Evolutionary conservation across 2,113 vertebrate species (phyloP).

Genomic region (Microtus oregoni): DNA sequence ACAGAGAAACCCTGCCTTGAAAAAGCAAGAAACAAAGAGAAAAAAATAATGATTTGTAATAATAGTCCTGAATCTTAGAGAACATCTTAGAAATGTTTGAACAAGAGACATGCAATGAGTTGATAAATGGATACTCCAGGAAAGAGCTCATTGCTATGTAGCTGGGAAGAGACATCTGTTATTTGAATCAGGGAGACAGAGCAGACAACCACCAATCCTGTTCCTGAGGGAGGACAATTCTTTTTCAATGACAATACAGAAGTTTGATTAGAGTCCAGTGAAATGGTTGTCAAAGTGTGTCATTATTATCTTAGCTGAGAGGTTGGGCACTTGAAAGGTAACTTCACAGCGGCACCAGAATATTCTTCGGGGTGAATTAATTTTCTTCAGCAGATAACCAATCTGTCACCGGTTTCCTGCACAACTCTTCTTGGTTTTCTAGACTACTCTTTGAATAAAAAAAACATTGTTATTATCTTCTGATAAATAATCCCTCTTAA

Average conservation of each 20-base stretch:
- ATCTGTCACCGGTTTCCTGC: not conserved
- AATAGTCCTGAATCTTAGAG: not conserved
- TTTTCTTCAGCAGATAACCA: conserved; percentile 21
- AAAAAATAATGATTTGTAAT: not conserved
- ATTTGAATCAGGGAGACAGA: not conserved
- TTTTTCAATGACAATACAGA: not conserved
- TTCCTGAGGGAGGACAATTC: not conserved
- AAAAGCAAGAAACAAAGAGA: no score
- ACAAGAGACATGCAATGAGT: not conserved
- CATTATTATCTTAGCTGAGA: not conserved
- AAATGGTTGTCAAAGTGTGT: not conserved
- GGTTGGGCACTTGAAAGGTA: not conserved
- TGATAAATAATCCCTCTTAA: conserved; percentile 65
- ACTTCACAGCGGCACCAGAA: not conserved
- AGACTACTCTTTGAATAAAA: not conserved
- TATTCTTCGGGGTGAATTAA: not conserved
- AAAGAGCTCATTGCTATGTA: not conserved
- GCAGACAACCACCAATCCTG: not conserved
- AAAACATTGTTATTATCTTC: not conserved
- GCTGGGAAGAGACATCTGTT: not conserved
- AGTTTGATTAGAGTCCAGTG: not conserved
- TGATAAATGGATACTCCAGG: not conserved
- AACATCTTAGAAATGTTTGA: not conserved
- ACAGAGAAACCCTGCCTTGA: no score
- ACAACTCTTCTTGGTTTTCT: not conserved